A percentile compares a stretch with the other conserved stretches of the same genome.
phyloP scores from a whole-genome alignment of 2,113 vertebrate genomes.

The Gymnogyps californianus region DNA sequence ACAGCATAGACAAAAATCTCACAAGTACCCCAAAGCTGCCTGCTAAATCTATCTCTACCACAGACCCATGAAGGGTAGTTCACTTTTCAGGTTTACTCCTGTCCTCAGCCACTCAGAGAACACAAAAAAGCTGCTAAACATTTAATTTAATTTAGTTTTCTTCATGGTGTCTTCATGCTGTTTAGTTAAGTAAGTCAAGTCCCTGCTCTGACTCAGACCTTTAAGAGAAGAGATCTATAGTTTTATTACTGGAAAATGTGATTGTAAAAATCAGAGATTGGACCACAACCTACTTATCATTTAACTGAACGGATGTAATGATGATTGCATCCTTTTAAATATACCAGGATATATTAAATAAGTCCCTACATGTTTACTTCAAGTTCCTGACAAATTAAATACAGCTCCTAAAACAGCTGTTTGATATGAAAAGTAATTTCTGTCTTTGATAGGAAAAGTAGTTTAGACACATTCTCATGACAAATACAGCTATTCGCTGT shows the following conservation, averaged over 20 bases:
- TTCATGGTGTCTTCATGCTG: background rate
- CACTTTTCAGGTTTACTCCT: background rate
- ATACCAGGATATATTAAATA: background rate
- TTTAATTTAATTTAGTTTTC: background rate
- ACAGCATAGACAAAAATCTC: background rate
- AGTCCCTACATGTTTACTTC: background rate
- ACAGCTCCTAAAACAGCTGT: background rate
- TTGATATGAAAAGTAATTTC: background rate
- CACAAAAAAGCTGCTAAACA: background rate
- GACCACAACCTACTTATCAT: background rate
- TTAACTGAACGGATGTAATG: background rate
- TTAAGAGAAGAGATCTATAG: background rate
- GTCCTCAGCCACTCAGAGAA: background rate
- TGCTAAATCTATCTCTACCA: background rate
- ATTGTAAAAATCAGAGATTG: background rate
- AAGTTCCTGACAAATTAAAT: background rate
- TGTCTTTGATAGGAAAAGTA: background rate
- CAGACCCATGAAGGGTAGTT: background rate
- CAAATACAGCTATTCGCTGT: background rate
- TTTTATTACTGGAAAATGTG: background rate
- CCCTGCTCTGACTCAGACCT: background rate
- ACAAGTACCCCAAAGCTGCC: background rate
- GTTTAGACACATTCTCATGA: background rate
- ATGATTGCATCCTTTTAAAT: background rate
- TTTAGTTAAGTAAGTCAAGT: background rate